Evolutionary conservation across 64 coral and sea anemone species (phyloP), one percentile per base, ranked within the genome.

Genomic region (Hydrozoanthus tunicans): DNA sequence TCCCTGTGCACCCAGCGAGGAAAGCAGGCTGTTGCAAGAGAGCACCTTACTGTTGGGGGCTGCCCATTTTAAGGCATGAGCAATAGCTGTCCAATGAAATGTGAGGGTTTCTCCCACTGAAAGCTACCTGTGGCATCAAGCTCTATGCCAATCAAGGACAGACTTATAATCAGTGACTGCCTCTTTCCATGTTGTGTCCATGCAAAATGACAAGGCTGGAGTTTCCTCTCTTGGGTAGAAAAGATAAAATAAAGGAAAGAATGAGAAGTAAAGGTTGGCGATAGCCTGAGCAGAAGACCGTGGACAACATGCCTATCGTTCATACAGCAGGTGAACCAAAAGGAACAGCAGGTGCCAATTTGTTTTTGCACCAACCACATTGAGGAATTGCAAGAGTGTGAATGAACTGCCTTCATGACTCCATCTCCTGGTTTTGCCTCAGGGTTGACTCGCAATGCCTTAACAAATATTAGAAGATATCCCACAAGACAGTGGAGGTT

Each of bases 21-120:
- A 67, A 85, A 74, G 89, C 70, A 75, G 2, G 32, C 32, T 43
- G 32, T 43, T 0, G 70, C 79, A 24, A 57, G 86, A 83, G 66
- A 82, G 66, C 67, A 90, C 92, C 77, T 73, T 59, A 89, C 20
- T 89, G 92, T 85, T 72, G 68, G 63, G 77, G 77, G 92, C 92
- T 43, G 32, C 32, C 32, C 32, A 43, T 1, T 2, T 43, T 43
- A 43, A 43, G 32, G 32, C 20, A 20, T 43, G 32, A 70, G 86
- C 24, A 17, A 67, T 93, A 93, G 85, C 92, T 82, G 64, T 57
- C 85, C 92, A 90, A 43, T 76, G 92, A 64, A 67, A 58, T 43
- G 32, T 43, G 32, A 43, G 32, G 32, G 2, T 43, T 43, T 2
- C 13, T 70, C 13, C 23, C 13, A 70, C 13, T 13, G 23, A 70